These are phyloP conservation scores for Sinelater perroti DNA, from an alignment of 2,888 invertebrate species.

Conservation along the genomic window DNA sequence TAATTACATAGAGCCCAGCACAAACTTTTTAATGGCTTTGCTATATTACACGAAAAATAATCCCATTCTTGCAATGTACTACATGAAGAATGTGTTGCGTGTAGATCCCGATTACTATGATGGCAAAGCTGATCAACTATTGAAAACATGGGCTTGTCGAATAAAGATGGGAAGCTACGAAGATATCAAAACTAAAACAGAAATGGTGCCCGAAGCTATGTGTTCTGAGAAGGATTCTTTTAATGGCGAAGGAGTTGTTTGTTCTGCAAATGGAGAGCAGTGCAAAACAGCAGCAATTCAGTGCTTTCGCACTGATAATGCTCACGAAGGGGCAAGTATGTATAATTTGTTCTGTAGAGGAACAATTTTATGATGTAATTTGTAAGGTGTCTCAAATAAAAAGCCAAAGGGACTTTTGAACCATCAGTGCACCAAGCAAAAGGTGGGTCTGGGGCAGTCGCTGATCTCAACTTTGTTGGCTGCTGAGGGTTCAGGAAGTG, in stretches of 20 bases:
- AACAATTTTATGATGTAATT: too few species aligned
- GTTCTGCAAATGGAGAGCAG: slow-evolving; percentile 56
- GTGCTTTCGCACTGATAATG: slow-evolving; percentile 30
- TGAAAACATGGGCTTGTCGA: slow-evolving; percentile 66
- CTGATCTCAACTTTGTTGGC: slow-evolving; percentile 47
- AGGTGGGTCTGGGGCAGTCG: slow-evolving; percentile 45
- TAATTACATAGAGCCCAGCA: slow-evolving; percentile 74
- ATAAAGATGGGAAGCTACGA: slow-evolving; percentile 54
- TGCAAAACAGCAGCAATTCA: slow-evolving; percentile 53
- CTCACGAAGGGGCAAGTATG: slow-evolving; percentile 26
- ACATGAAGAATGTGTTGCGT: slow-evolving; percentile 68
- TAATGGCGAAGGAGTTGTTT: slow-evolving; percentile 55
- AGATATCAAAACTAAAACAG: slow-evolving; percentile 42
- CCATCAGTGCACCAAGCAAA: slow-evolving; percentile 46
- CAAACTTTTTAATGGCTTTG: slow-evolving; percentile 74
- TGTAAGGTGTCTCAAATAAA: slow-evolving; percentile 20
- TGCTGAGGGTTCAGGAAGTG: slow-evolving; percentile 52
- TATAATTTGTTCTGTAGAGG: too few species aligned
- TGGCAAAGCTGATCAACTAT: slow-evolving; percentile 63
- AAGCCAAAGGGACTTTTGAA: slow-evolving; percentile 40
- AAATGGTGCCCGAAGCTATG: slow-evolving; percentile 47
- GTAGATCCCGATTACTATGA: slow-evolving; percentile 64
- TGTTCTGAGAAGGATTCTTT: slow-evolving; percentile 50
- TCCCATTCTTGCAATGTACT: slow-evolving; percentile 68
- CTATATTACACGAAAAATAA: slow-evolving; percentile 72